Evolutionary conservation across 2,113 vertebrate genomes (phyloP).

Genomic region (Craseonycteris thonglongyai): DNA sequence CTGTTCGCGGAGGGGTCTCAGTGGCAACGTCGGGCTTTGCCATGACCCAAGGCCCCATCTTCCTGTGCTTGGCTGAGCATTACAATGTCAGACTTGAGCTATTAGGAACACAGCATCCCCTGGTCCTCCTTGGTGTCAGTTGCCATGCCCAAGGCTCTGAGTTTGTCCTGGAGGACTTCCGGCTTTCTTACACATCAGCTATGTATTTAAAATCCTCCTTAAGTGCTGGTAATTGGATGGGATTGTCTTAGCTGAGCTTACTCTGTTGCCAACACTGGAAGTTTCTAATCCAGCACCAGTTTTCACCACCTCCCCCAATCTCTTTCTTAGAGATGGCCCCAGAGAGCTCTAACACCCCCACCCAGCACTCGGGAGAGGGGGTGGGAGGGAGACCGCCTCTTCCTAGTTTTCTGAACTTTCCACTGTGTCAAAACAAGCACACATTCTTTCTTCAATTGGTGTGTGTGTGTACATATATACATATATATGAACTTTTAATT

Average conservation of each 20-base stretch:
- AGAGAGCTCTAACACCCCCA: too few relatives aligned
- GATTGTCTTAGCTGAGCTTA: background rate
- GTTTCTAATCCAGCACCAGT: background rate
- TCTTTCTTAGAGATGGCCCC: background rate
- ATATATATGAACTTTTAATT: background rate
- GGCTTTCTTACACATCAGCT: background rate
- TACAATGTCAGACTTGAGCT: background rate
- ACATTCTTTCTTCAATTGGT: background rate
- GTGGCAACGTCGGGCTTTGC: background rate
- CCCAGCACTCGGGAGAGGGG: background rate
- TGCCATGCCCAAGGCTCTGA: background rate
- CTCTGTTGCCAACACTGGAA: background rate
- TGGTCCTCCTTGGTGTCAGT: background rate
- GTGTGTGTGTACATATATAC: too few relatives aligned
- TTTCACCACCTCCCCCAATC: background rate
- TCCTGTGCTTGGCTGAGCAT: background rate
- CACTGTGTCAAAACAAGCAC: background rate
- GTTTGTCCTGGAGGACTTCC: background rate
- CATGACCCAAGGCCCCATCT: background rate
- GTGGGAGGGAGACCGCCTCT: background rate
- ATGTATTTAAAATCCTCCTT: background rate
- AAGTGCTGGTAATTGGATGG: background rate
- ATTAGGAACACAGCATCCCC: fast-evolving
- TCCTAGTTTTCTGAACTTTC: background rate
- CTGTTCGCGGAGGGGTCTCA: background rate